Evolutionary conservation across 2,888 invertebrate genomes (phyloP).

Genomic region (Nymphalis urticae): DNA sequence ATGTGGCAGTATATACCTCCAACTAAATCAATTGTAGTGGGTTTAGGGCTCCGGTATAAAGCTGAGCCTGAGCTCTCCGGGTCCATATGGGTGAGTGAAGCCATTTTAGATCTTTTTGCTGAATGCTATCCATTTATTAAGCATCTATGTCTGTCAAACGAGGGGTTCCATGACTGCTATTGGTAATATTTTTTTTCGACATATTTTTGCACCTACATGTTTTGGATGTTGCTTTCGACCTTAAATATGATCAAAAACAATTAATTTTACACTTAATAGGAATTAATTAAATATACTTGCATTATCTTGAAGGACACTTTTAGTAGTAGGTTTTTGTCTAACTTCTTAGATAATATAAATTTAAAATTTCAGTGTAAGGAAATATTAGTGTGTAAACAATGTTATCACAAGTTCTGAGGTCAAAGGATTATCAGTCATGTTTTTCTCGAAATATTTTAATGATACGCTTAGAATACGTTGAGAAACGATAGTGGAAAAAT

Average conservation of each 20-base stretch:
- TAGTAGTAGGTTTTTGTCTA: not conserved
- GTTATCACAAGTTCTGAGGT: slow-evolving; percentile 26
- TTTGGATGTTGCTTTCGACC: slow-evolving; percentile 52
- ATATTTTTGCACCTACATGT: slow-evolving; percentile 64
- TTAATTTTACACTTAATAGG: not conserved
- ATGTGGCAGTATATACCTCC: slow-evolving; percentile 82
- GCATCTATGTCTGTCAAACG: slow-evolving; percentile 60
- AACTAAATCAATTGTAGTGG: slow-evolving; percentile 66
- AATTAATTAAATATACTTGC: not conserved
- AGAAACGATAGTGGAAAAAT: not conserved
- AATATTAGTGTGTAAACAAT: slow-evolving; percentile 19
- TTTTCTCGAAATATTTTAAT: slow-evolving; percentile 13
- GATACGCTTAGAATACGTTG: not conserved
- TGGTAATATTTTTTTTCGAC: slow-evolving; percentile 58
- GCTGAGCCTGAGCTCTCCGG: slow-evolving; percentile 39
- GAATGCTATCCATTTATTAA: slow-evolving; percentile 71
- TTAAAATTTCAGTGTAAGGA: slow-evolving; percentile 3
- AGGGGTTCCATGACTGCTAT: slow-evolving; percentile 56
- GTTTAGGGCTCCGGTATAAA: slow-evolving; percentile 48
- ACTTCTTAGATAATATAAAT: not conserved
- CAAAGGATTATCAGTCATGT: slow-evolving; percentile 32
- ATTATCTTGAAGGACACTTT: not conserved
- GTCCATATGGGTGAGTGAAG: slow-evolving; percentile 47
- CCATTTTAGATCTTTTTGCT: slow-evolving; percentile 53
- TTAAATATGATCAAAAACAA: slow-evolving; percentile 43